These are phyloP conservation scores for Ectemnius lituratus DNA, from an alignment of 2,888 invertebrate genomes.

Conservation along the genomic window DNA sequence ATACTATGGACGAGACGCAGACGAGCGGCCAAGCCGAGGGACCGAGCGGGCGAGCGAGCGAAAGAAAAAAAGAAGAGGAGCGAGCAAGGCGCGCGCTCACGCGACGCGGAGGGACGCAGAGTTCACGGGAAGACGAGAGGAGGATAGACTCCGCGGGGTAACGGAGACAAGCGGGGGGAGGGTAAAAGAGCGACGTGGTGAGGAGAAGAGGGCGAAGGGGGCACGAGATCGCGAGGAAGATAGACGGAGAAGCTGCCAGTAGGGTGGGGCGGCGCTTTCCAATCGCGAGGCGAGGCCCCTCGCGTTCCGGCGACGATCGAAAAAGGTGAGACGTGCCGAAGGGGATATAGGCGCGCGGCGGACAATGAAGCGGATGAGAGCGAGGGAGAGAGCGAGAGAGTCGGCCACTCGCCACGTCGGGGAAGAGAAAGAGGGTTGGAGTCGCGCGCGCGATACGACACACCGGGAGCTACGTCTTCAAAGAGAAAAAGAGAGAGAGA, in stretches of 20 bases:
- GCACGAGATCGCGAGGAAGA: conserved; percentile 2
- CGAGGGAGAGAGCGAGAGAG: conserved; percentile 33
- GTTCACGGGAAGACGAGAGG: too few species aligned
- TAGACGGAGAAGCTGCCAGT: conserved; percentile 7
- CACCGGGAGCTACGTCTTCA: background rate
- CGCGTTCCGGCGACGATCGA: conserved; percentile 64
- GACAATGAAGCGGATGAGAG: conserved; percentile 65
- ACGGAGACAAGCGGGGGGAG: conserved; percentile 25
- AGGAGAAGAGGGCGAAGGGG: conserved; percentile 1
- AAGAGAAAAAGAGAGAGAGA: conserved; percentile 12
- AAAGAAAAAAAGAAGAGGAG: conserved; percentile 24
- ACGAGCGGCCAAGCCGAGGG: background rate
- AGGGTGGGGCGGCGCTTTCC: conserved; percentile 61
- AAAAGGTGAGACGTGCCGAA: conserved; percentile 72
- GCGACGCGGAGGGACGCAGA: conserved; percentile 23
- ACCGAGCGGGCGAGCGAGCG: background rate
- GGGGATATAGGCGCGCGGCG: conserved; percentile 66
- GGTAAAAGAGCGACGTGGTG: background rate
- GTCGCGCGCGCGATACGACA: background rate
- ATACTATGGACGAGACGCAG: background rate
- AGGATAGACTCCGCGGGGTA: background rate
- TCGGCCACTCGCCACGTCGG: conserved; percentile 6
- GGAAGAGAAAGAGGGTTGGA: conserved; percentile 6
- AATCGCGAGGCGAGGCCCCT: conserved; percentile 57
- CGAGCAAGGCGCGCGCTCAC: conserved; percentile 17